Base-by-base conservation (phyloP, 1,140 invertebrate genomes). In the Trichoplusia ni region DNA sequence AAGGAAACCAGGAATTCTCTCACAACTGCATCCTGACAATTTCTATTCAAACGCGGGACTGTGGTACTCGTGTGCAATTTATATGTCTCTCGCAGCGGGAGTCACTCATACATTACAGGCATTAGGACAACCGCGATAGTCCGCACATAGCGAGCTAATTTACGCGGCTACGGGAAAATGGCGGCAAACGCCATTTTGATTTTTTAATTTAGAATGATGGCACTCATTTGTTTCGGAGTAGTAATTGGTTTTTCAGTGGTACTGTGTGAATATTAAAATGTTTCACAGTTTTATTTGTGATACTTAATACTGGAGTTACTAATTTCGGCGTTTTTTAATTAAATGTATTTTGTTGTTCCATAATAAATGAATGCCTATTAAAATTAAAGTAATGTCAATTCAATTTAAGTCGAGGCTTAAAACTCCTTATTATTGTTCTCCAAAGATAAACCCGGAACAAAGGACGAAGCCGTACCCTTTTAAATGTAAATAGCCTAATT, bases 21-120 rank as follows among this genome's bases (percentile, higher is more conserved):
- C 46, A 37, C 60, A 40, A 63, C 47, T 63, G 46, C 47, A 59
- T 59, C 56, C 56, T 35, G 56, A 44, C 47, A 47, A 63, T 63
- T 51, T 53, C 60, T 53, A 63, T 63, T 63, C 60, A 63, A 63
- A 63, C 13, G 25, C 46, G 46, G 14, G 31, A 18, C 33, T 63
- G 16, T 23, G 38, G 38, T 23, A 59, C 37, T 33, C 40, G 25
- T 23, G 40, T 61, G 64, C 67, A 67, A 81, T 82, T 82, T 81
- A 82, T 80, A 75, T 67, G 79, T 83, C 83, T 81, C 71, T 71
- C 78, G 23, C 81, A 74, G 80, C 75, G 65, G 79, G 83, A 58
- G 69, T 47, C 70, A 63, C 68, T 64, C 61, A 78, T 84, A 73
- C 73, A 73, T 82, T 81, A 78, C 65, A 23, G 69, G 72, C 78